A percentile compares a stretch with the other conserved stretches of the same genome.
Evolutionary conservation across 2,797 vertebrate genomes (phyloP).

Genomic region (Rhinogobio ventralis): DNA sequence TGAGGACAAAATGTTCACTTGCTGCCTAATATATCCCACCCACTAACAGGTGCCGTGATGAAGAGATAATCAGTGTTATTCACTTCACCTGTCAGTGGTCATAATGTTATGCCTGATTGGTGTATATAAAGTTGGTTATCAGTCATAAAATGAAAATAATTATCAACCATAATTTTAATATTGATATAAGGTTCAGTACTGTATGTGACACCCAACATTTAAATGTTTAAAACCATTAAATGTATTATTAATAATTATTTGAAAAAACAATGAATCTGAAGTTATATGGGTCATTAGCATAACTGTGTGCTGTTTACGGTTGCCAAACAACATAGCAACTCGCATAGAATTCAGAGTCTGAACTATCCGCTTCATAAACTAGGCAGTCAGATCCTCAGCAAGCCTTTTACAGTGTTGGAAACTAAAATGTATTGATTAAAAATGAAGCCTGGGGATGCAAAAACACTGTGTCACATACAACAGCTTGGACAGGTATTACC

Average conservation of each 20-base stretch:
- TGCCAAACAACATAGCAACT: background rate
- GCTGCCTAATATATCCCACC: too few relatives aligned
- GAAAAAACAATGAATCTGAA: background rate
- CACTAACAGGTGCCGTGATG: too few relatives aligned
- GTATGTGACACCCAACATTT: background rate
- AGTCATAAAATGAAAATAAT: background rate
- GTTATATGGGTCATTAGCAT: background rate
- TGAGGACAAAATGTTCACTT: too few relatives aligned
- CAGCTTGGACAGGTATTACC: background rate
- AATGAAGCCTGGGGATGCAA: conserved; percentile 7
- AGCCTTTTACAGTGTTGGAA: conserved; percentile 3
- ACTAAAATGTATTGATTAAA: conserved; percentile 11
- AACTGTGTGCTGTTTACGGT: background rate
- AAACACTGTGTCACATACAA: conserved; percentile 4
- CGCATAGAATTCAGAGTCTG: background rate
- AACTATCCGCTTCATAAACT: background rate
- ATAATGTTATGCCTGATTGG: too few relatives aligned
- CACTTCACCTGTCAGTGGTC: too few relatives aligned
- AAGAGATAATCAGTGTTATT: too few relatives aligned
- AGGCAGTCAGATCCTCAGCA: background rate
- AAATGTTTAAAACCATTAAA: background rate
- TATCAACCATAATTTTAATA: too few relatives aligned
- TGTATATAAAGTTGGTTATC: background rate
- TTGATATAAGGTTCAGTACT: background rate
- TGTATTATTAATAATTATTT: background rate